Conservation (phyloP, 2,113 vertebrate genomes). For the Talpa occidentalis region DNA sequence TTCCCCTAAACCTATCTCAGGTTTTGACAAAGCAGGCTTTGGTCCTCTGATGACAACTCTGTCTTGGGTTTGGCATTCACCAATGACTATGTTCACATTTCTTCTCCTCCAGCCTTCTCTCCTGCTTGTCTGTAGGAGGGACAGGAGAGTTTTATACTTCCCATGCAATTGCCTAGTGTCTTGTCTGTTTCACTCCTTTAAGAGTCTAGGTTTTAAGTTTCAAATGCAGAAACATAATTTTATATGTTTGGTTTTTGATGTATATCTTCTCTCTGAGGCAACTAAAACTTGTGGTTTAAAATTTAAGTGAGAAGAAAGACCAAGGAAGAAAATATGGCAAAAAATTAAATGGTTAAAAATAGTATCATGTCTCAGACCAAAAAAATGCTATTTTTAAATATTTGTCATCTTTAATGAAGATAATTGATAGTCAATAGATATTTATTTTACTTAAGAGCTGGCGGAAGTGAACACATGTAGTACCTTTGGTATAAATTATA, state of each 20-base stretch:
- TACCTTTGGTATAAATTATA: not conserved
- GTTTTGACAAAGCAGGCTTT: not conserved
- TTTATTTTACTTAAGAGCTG: not conserved
- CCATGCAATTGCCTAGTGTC: not conserved
- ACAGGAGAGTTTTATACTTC: not conserved
- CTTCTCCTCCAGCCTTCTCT: not conserved
- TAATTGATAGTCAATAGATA: not conserved
- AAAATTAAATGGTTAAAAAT: conserved; percentile 26
- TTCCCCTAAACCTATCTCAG: not conserved
- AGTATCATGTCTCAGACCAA: not conserved
- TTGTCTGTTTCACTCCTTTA: not conserved
- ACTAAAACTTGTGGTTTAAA: not conserved
- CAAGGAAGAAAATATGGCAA: not conserved
- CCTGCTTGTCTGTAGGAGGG: not conserved
- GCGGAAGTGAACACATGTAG: not conserved
- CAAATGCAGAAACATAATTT: conserved; percentile 42
- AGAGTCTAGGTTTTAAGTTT: conserved; percentile 8
- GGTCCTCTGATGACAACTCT: not conserved
- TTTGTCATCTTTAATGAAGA: not conserved
- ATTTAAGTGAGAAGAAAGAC: conserved; percentile 26
- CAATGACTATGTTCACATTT: not conserved
- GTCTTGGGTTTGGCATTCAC: not conserved
- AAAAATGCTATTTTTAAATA: not conserved
- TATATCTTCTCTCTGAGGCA: not conserved
- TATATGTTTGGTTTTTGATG: conserved; percentile 28